Conservation (phyloP, 2,113 vertebrate genomes). For the Pollimyrus isidori region DNA sequence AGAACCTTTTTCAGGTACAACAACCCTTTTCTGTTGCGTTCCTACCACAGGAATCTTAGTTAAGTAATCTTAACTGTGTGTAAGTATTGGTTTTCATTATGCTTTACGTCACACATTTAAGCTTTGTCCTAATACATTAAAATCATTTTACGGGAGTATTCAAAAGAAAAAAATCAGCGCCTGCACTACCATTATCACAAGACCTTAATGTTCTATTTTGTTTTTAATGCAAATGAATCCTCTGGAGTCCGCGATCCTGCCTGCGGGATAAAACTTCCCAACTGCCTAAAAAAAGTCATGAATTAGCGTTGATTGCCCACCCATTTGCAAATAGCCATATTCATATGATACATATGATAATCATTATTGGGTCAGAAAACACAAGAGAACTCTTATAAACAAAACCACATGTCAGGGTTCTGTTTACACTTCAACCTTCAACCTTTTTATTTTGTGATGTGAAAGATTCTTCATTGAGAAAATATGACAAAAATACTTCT, state of each 20-base stretch:
- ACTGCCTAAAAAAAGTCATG: background rate
- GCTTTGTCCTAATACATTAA: background rate
- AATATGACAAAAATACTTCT: too few species aligned
- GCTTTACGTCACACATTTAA: background rate
- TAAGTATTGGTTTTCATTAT: background rate
- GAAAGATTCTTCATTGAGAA: background rate
- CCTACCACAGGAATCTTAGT: background rate
- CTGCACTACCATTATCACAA: background rate
- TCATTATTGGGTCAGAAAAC: background rate
- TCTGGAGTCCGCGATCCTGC: background rate
- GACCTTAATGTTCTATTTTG: background rate
- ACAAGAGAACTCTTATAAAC: background rate
- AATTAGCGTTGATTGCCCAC: background rate
- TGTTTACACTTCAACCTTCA: background rate
- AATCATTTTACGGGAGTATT: too few species aligned
- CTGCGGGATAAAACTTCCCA: background rate
- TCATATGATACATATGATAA: background rate
- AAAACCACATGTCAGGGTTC: background rate
- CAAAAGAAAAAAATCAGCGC: too few species aligned
- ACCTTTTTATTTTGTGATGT: background rate
- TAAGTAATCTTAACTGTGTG: too few species aligned
- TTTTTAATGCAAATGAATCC: background rate
- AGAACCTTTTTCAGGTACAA: background rate
- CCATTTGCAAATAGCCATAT: background rate
- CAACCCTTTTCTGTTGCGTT: background rate